phyloP scores from a whole-genome alignment of 2,888 invertebrate species.

The Drosophila prolongata region DNA sequence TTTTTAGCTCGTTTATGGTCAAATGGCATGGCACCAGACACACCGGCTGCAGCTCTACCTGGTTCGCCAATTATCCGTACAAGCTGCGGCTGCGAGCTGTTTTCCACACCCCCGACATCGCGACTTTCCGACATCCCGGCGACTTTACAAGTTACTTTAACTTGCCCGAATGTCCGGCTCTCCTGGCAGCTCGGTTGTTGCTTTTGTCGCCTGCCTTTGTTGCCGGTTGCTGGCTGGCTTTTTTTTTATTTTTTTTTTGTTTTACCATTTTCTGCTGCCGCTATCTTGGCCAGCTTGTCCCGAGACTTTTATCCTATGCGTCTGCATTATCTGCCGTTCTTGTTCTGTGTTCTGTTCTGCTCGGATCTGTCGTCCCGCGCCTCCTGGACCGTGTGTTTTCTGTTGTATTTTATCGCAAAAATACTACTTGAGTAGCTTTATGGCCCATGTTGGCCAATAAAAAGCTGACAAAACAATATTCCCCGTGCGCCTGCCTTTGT shows the following conservation, averaged over 20 bases:
- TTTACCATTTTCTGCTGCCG: constrained; percentile 45
- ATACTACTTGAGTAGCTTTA: constrained; percentile 82
- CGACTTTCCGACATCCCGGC: constrained; percentile 31
- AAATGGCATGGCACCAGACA: constrained; percentile 80
- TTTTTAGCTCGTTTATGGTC: constrained; percentile 81
- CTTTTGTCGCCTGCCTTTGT: constrained; percentile 58
- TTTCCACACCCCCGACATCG: constrained; percentile 51
- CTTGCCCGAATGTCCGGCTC: constrained; percentile 56
- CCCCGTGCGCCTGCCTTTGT: constrained; percentile 7
- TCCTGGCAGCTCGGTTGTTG: constrained; percentile 45
- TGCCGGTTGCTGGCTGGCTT: constrained; percentile 39
- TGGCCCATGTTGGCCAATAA: constrained; percentile 81
- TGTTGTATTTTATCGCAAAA: constrained; percentile 82
- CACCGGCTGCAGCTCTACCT: constrained; percentile 71
- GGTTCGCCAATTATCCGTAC: constrained; percentile 79
- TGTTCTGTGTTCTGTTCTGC: constrained; percentile 39
- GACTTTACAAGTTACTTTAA: constrained; percentile 78
- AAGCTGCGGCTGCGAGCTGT: constrained; percentile 60
- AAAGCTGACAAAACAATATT: constrained; percentile 82
- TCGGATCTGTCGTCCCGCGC: constrained; percentile 25
- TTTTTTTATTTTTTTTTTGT: constrained; percentile 31
- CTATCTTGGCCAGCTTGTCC: constrained; percentile 65
- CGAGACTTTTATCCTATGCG: constrained; percentile 75
- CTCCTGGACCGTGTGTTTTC: constrained; percentile 49
- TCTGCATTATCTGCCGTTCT: constrained; percentile 52